Percentiles rank a stretch among this genome's conserved stretches.
Evolutionary conservation across 2,113 vertebrate species (phyloP).

Genomic region (Sprattus sprattus): DNA sequence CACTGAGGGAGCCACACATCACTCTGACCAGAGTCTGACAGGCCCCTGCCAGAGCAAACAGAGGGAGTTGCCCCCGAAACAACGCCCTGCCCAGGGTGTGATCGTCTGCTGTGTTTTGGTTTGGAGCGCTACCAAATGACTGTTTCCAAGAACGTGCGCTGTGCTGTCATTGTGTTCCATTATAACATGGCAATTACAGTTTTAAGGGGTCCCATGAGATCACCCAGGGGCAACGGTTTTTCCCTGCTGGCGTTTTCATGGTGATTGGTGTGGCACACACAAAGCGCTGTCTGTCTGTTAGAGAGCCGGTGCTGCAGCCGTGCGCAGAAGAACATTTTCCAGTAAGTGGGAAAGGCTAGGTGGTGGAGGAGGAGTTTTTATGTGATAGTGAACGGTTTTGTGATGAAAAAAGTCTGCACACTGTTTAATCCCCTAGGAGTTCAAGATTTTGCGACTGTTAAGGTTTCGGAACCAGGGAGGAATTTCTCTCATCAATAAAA

Average conservation of each 20-base stretch:
- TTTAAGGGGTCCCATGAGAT: constrained; percentile 66
- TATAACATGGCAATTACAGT: constrained; percentile 57
- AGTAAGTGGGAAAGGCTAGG: constrained; percentile 40
- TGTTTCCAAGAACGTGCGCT: constrained; percentile 53
- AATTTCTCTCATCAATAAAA: neutral
- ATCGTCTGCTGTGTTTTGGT: constrained; percentile 18
- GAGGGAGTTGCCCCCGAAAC: constrained; percentile 12
- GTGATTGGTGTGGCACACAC: constrained; percentile 27
- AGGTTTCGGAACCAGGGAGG: neutral
- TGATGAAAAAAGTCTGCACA: neutral
- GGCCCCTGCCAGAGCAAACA: constrained; percentile 39
- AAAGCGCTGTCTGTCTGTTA: constrained; percentile 55
- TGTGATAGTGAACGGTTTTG: neutral
- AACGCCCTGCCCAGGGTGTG: constrained; percentile 34
- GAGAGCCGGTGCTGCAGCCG: constrained; percentile 52
- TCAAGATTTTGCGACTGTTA: neutral
- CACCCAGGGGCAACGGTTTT: constrained; percentile 46
- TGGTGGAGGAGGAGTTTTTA: neutral
- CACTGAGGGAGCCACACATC: neutral
- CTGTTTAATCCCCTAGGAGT: neutral
- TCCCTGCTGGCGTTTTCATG: constrained; percentile 22
- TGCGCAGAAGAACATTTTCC: constrained; percentile 60
- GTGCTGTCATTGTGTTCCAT: constrained; percentile 62
- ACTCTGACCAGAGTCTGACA: constrained; percentile 2
- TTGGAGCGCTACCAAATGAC: neutral